Evolutionary conservation across 2,113 vertebrate species (phyloP), one percentile per base, ranked within the genome.

Genomic region (Neolamprologus brichardi): DNA sequence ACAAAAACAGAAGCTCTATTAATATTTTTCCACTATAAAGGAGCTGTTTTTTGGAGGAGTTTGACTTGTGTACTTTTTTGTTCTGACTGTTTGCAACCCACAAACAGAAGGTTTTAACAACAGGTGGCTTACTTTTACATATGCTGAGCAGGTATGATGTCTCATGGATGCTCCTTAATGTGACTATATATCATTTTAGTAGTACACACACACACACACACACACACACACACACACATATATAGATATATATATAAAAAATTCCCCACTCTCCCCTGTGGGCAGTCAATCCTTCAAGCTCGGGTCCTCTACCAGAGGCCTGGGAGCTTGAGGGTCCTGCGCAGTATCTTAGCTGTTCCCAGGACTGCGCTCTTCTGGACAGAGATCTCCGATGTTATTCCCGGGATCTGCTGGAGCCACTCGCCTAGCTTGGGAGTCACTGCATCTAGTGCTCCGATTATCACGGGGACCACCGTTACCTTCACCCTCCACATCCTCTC

Each of bases 401-500:
- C 34, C 34, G 8, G 34, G 34, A 8, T 34, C 34, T 34, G 34
- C 32, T 34, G 32, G 32, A 34, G 8, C 32, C 32, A 34, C 32
- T 34, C 32, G 8, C 32, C 32, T 34, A 34, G 8, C 32, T 34
- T 34, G 32, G 3, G 32, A 8, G 32, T 34, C 32, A 34, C 32
- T 4, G 32, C 32, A 34, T 1, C 32, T 34, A 34, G 32, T 34
- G 32, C 32, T 34, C 32, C 32, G 3, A 34, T 34, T 34, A 34
- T 8, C 32, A 34, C 32, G 1, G 1, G 32, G 32, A 34, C 32
- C 32, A 34, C 32, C 8, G 4, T 34, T 0, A 4, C 34, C 34
- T 34, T 34, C 34, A 34, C 8, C 34, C 34, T 34, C 8, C 34
- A 34, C 34, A 34, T 34, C 1, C 3, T 34, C 34, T 34, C 8